Evolutionary conservation across 2,888 invertebrate genomes (phyloP).

Genomic region (Lepidochitona cinerea): DNA sequence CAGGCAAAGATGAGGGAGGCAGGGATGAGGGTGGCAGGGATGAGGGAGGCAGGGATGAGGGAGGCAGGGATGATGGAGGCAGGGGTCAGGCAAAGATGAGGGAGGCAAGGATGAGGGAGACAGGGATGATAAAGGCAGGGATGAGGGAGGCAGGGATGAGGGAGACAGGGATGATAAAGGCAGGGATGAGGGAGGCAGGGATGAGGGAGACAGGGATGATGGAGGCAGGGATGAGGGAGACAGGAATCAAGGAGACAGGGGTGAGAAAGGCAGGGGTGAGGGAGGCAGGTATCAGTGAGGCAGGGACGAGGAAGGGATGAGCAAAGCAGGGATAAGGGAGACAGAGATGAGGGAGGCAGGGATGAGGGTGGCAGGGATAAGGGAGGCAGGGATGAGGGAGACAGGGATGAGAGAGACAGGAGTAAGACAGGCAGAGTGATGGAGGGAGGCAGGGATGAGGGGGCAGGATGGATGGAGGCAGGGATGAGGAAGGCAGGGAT

Average conservation of each 20-base stretch:
- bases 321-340: neutral
- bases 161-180: neutral
- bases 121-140: neutral
- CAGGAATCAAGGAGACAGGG: no score
- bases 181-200: neutral
- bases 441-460: neutral
- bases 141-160: neutral
- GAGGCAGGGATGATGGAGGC: no score
- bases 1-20: neutral
- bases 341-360: neutral
- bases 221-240: neutral
- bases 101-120: neutral
- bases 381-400: neutral
- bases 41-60: neutral
- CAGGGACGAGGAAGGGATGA: neutral
- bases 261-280: neutral
- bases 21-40: neutral
- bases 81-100: neutral
- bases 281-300: neutral
- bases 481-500: neutral
- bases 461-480: neutral
- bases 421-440: neutral
- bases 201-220: neutral
- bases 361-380: neutral
- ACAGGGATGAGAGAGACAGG: neutral